Base-by-base conservation (phyloP, 2,113 vertebrate species). In the Datnioides undecimradiatus region DNA sequence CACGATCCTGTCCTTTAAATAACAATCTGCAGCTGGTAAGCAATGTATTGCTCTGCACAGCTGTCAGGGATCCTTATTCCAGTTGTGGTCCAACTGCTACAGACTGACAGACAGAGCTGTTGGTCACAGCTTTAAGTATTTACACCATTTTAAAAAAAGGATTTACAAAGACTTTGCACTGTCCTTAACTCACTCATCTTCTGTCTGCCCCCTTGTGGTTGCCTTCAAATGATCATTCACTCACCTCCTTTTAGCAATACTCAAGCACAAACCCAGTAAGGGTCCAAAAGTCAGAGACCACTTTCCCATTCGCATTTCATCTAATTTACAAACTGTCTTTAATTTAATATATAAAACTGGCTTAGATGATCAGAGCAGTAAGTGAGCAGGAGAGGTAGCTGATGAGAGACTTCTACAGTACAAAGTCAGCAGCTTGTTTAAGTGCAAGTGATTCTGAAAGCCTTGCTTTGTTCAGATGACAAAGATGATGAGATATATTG, bases 131-230 rank as follows among this genome's bases (percentile, higher is more conserved):
- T 3, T n/a, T 8, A 31, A 29, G 27, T 33, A 34, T 54, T 52
- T 8, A 38, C 48, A 52, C 16, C 12, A 29, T 38, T 55, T 69
- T 6, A 46, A 27, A 27, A 27, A 27, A 33, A 52, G 11, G 5
- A n/a, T n/a, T n/a, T n/a, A n/a, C n/a, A n/a, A n/a, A n/a, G n/a
- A n/a, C n/a, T n/a, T n/a, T n/a, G n/a, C n/a, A n/a, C n/a, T n/a
- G n/a, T n/a, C n/a, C n/a, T n/a, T n/a, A n/a, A 14, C 12, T 27
- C n/a, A 29, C 48, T 48, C 13, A 21, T 67, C 52, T 74, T 21
- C 25, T 29, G 40, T 36, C 65, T 79, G 75, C 64, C 79, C 70
- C 51, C 73, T 78, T 69, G 73, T 78, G 79, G 69, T 12, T 7
- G 25, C 9, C 25, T 43, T 29, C 19, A 33, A 16, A 51, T 25